Evolutionary conservation across 1,140 invertebrate genomes (phyloP).

Genomic region (Cydia fagiglandana): DNA sequence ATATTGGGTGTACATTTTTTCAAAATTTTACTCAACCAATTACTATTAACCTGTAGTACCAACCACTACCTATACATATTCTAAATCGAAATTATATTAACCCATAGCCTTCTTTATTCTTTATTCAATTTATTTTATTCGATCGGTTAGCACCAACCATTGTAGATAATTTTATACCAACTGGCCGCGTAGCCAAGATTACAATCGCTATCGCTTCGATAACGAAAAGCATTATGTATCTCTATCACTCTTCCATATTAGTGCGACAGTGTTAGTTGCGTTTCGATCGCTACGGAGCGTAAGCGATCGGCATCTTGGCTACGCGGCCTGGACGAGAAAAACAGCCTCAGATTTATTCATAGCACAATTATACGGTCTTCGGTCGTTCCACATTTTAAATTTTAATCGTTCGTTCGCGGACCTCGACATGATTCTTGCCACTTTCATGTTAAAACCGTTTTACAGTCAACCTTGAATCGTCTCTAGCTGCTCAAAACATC

Average conservation of each 20-base stretch:
- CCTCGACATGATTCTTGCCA: constrained; percentile 30
- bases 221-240: no score
- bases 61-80: neutral
- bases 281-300: no score
- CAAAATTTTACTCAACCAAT: no score
- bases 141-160: neutral
- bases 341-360: constrained; percentile 29
- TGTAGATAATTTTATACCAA: neutral
- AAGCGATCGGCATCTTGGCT: no score
- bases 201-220: no score
- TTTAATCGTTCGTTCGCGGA: constrained; percentile 23
- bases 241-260: no score
- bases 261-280: no score
- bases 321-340: neutral
- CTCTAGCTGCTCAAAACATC: constrained; percentile 19
- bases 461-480: constrained; percentile 16
- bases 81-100: neutral
- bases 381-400: constrained; percentile 30
- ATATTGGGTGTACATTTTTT: no score
- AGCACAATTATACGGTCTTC: constrained; percentile 24
- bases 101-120: neutral
- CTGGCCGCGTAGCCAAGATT: no score
- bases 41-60: no score
- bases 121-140: neutral
- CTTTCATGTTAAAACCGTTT: constrained; percentile 31